Evolutionary conservation across 2,113 vertebrate species (phyloP).

Genomic region (Perognathus longimembris): DNA sequence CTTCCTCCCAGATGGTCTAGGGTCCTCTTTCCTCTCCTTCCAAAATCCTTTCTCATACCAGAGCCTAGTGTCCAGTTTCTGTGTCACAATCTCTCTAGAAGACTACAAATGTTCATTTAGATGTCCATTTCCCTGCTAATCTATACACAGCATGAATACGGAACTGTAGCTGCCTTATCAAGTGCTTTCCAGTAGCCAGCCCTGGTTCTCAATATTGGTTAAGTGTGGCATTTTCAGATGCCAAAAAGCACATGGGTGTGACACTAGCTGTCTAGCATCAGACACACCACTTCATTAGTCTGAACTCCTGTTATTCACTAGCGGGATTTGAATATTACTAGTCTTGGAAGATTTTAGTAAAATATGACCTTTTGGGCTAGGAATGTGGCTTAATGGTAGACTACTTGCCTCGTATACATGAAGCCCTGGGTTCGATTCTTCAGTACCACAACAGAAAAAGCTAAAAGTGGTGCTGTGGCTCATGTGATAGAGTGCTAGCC

Average conservation of each 20-base stretch:
- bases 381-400: no score
- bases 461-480: no score
- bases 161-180: constrained; percentile 1
- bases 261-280: not conserved
- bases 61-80: not conserved
- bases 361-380: not conserved
- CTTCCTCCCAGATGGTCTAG: not conserved
- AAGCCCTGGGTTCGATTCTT: no score
- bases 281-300: not conserved
- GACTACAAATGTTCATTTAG: not conserved
- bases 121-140: not conserved
- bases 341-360: not conserved
- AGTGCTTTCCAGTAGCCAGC: not conserved
- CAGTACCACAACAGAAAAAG: no score
- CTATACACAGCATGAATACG: not conserved
- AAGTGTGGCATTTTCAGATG: not conserved
- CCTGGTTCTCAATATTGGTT: not conserved
- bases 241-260: not conserved
- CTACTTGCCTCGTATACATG: no score
- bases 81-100: not conserved
- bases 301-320: not conserved
- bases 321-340: not conserved
- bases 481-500: no score
- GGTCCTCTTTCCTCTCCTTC: not conserved
- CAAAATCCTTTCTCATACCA: not conserved